Evolutionary conservation across 2,888 invertebrate species (phyloP), one percentile per base, ranked within the genome.

Genomic region (Mimachlamys varia): DNA sequence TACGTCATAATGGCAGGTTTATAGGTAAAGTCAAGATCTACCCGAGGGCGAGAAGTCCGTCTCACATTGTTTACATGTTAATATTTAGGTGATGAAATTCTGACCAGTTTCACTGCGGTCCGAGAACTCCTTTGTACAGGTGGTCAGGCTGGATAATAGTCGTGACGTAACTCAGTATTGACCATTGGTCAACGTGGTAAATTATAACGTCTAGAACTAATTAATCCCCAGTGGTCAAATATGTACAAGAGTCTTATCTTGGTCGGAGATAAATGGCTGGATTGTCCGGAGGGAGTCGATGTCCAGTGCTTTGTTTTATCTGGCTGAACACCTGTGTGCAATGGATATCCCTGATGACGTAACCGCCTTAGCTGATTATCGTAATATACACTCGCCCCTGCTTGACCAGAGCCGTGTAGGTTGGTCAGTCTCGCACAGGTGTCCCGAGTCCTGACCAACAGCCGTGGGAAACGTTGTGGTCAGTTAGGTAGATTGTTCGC

Each of bases 401-500:
- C 33, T 76, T 33, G 76, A 76, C 33, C 76, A 22, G 22, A 15
- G 12, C 76, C 76, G 4, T 33, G 76, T 76, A 27, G 76, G 17
- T 76, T 33, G 76, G 76, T 76, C 76, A 7, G 76, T 76, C 76
- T 22, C 33, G 76, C 33, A 76, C 76, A 76, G 76, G 76, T 76
- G 76, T 19, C 76, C 76, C 12, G 33, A 76, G 76, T 12, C 33
- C 76, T 76, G 76, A 76, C 76, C 76, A 76, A 76, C 76, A 33
- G 76, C 76, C 76, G 76, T 76, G 76, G 76, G 76, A 76, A 76
- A 76, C 76, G 76, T 76, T 76, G 76, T 33, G 76, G 76, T 76
- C 76, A 76, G 76, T 33, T 15, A 33, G n/a, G 33, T 76, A 76
- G 27, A 76, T 76, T 76, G 76, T 76, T 2, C 27, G n/a, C 22